phyloP scores from a whole-genome alignment of 2,113 vertebrate genomes.

The Thalassarche chlororhynchos region DNA sequence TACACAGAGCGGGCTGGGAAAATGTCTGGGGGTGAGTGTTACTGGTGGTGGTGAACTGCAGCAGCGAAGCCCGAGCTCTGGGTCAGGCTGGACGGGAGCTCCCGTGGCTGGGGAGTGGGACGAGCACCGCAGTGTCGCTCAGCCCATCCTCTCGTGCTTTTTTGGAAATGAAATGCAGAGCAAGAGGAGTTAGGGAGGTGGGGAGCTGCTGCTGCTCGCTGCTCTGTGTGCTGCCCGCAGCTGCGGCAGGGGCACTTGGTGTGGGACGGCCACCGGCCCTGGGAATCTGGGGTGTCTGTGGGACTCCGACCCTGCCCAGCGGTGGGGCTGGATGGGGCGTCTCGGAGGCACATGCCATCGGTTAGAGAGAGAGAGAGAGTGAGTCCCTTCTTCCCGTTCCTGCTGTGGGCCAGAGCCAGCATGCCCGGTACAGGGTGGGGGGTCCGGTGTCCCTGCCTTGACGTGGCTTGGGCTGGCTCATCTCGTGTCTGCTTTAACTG shows the following conservation, averaged over 20 bases:
- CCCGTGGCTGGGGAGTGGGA: background rate
- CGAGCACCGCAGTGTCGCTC: rapidly evolving
- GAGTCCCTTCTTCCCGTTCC: background rate
- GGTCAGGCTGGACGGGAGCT: background rate
- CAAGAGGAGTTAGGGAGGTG: background rate
- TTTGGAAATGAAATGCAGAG: background rate
- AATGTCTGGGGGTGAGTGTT: background rate
- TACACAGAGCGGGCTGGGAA: background rate
- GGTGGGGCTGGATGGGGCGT: rapidly evolving
- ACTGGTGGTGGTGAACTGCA: background rate
- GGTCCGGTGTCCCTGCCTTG: background rate
- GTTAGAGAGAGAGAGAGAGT: no score
- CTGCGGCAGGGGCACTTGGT: rapidly evolving
- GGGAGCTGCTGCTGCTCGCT: no score
- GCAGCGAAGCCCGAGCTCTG: background rate
- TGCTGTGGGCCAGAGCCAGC: background rate
- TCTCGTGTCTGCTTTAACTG: background rate
- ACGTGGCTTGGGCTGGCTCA: background rate
- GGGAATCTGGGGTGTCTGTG: background rate
- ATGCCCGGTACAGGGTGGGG: rapidly evolving
- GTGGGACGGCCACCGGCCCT: background rate
- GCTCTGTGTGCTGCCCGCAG: background rate
- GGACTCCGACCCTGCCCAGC: background rate
- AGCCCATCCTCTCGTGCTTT: rapidly evolving
- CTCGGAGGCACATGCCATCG: rapidly evolving